These are phyloP conservation scores for Tachystola acroxantha DNA, from an alignment of 2,888 invertebrate genomes.

Conservation along the genomic window DNA sequence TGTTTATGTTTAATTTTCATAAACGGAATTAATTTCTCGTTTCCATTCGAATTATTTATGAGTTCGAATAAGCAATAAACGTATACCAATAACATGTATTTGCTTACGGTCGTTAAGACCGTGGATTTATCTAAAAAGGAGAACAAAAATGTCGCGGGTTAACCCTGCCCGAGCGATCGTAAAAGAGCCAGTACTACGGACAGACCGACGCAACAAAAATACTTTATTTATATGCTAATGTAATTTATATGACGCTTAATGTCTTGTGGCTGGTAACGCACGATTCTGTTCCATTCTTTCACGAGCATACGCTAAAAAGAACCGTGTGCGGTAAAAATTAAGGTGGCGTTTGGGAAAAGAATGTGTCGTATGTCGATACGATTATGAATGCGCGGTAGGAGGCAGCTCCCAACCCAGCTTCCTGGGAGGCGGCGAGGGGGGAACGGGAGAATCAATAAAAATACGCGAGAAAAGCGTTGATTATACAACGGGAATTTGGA, in stretches of 20 bases:
- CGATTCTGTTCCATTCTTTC: slow-evolving; percentile 71
- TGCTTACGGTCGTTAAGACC: slow-evolving; percentile 72
- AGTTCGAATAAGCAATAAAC: slow-evolving; percentile 73
- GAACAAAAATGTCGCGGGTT: slow-evolving; percentile 70
- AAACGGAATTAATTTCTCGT: slow-evolving; percentile 70
- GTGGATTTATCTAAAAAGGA: slow-evolving; percentile 75
- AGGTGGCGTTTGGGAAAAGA: slow-evolving; percentile 45
- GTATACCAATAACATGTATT: slow-evolving; percentile 73
- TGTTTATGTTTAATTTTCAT: slow-evolving; percentile 53
- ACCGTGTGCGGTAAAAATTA: slow-evolving; percentile 41
- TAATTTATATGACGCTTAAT: slow-evolving; percentile 79
- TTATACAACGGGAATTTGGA: slow-evolving; percentile 70
- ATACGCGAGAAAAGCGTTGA: slow-evolving; percentile 76
- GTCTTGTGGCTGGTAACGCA: slow-evolving; percentile 76
- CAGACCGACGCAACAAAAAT: slow-evolving; percentile 69
- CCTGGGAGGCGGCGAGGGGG: slow-evolving; percentile 50
- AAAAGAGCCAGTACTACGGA: slow-evolving; percentile 62
- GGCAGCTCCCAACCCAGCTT: slow-evolving; percentile 71
- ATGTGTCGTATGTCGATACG: slow-evolving; percentile 66
- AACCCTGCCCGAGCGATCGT: slow-evolving; percentile 57
- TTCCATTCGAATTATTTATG: slow-evolving; percentile 71
- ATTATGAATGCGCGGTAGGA: slow-evolving; percentile 78
- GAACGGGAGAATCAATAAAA: slow-evolving; percentile 71
- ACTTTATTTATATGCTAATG: slow-evolving; percentile 79
- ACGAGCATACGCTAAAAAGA: slow-evolving; percentile 31